Evolutionary conservation across 35 echinoderm and acorn worm genomes (phyloP), one percentile per base, ranked within the genome.

Genomic region (Apostichopus californicus): DNA sequence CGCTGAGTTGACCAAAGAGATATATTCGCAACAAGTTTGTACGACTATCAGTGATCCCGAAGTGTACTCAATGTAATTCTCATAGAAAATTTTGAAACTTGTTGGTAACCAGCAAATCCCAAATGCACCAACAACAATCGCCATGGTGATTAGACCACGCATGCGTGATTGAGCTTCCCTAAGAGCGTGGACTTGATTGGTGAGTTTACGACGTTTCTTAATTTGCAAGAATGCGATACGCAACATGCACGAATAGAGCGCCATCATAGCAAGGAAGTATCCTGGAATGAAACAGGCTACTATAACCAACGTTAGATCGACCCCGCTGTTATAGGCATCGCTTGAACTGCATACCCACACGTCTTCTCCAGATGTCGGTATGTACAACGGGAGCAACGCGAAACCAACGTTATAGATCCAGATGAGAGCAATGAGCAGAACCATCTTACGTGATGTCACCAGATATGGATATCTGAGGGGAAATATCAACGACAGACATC

Each of bases 351-450:
- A 80, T 54, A 80, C 11, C 78, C 78, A 80, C 13, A 24, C 23
- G 21, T 80, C 78, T 54, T 17, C 12, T 54, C 0, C 78, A 80
- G 23, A 12, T 24, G 22, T 80, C 23, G 78, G 78, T 24, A 80
- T 80, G 12, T 12, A 12, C 10, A 80, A 10, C 13, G 78, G 78
- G 13, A 80, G 22, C 21, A 80, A 80, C 78, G 78, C 78, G 78
- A 80, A 80, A 24, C 78, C 13, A 28, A 80, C 21, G 22, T 80
- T 80, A 22, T 80, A 80, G 78, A 80, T 80, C 78, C 78, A 80
- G 52, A 80, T 24, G 21, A 80, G 13, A 24, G 52, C 6, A 14
- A 80, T 80, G 21, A 80, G 10, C 10, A 24, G 21, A 54, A n/a
- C 6, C 13, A 12, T 22, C 78, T 54, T 24, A 22, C 78, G 13